Base-by-base conservation (phyloP, 2,113 vertebrate genomes). In the Alouatta palliata region DNA sequence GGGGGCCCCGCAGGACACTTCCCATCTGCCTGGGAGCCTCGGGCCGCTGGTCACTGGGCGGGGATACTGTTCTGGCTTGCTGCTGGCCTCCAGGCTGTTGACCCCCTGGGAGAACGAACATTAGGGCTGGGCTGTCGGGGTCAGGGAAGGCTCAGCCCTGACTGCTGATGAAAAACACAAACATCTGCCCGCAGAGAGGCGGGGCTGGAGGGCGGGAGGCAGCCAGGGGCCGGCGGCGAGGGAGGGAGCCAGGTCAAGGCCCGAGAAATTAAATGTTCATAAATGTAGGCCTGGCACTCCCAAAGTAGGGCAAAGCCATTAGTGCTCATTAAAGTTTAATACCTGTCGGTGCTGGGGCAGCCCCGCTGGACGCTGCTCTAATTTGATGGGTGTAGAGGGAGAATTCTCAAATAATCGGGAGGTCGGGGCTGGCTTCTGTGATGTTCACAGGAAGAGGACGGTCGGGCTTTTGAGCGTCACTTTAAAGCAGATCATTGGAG, bases 251-350 rank as follows among this genome's bases (percentile, higher is more conserved):
- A 45, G 94, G 98, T 98, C 98, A 97, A 97, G 98, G 98, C 98
- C 98, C 1, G 85, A 97, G 98, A 98, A 99, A 99, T 99, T 98
- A 99, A 98, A 98, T 94, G 98, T 98, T 98, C 98, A 97, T 98
- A 98, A 98, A 98, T 79, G 97, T 95, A 97, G 98, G 98, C 98
- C 98, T 52, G 96, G 97, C 37, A 64, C 98, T 98, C 95, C 71
- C 98, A 97, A 99, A 98, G 98, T 98, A 98, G 99, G 98, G 98
- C 98, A 98, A 97, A 98, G 98, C 98, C 99, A 99, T 99, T 99
- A 99, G 98, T 93, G 97, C 98, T 99, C 98, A 98, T 99, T 99
- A 99, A 98, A 98, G 98, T 99, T 99, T 98, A 98, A 99, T 98
- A 98, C 99, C 98, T 98, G 98, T 97, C 97, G 97, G 98, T 96